phyloP scores from a whole-genome alignment of 2,797 vertebrate genomes.

The Acipenser oxyrinchus region DNA sequence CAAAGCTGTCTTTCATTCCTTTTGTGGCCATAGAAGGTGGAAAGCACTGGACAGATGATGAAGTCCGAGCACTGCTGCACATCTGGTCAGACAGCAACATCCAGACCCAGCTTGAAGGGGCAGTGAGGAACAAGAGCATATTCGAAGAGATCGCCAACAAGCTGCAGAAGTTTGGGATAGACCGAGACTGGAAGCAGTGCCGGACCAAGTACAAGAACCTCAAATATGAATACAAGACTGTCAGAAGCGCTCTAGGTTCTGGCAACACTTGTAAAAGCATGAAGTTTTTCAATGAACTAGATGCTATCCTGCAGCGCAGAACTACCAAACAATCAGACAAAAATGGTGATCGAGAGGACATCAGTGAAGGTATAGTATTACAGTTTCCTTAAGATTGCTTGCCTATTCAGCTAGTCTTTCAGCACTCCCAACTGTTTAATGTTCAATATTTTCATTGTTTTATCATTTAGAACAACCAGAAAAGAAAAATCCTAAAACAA shows the following conservation, averaged over 20 bases:
- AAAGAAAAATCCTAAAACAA: too few relatives aligned
- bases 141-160: conserved; percentile 81
- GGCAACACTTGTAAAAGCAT: conserved; percentile 65
- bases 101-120: conserved; percentile 69
- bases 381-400: background rate
- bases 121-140: conserved; percentile 81
- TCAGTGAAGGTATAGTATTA: conserved; percentile 5
- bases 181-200: conserved; percentile 85
- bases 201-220: conserved; percentile 88
- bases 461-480: too few relatives aligned
- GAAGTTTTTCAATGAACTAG: conserved; percentile 82
- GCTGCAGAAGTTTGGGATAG: conserved; percentile 73
- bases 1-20: conserved; percentile 41
- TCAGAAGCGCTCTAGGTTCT: conserved; percentile 56
- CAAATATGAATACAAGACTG: conserved; percentile 81
- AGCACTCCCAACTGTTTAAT: too few relatives aligned
- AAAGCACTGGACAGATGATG: conserved; percentile 81
- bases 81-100: conserved; percentile 75
- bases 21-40: conserved; percentile 70
- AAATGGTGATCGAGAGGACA: conserved; percentile 27
- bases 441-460: too few relatives aligned
- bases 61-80: conserved; percentile 72
- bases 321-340: conserved; percentile 46
- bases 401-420: too few relatives aligned
- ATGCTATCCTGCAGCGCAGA: conserved; percentile 70